Conservation (phyloP, 2,797 vertebrate genomes). For the Novumbra hubbsi region DNA sequence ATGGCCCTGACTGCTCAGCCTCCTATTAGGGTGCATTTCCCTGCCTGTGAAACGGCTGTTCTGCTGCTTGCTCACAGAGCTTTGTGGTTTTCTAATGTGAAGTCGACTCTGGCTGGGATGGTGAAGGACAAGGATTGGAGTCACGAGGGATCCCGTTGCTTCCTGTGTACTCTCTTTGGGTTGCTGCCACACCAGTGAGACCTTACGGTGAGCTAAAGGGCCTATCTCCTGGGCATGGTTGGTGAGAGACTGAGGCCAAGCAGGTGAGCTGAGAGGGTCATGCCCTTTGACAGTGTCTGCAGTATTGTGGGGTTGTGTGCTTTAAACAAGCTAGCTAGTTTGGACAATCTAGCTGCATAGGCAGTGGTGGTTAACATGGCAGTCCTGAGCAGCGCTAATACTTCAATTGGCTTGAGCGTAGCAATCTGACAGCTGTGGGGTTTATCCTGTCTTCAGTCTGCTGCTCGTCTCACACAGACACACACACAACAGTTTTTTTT, state of each 20-base stretch:
- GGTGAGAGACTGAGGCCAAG: neutral
- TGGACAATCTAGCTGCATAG: neutral
- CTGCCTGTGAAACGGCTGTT: slow-evolving; percentile 47
- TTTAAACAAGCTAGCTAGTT: neutral
- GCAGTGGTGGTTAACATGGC: no score
- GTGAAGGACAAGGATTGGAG: slow-evolving; percentile 57
- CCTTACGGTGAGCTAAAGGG: neutral
- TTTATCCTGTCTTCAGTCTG: no score
- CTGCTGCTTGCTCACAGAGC: slow-evolving; percentile 34
- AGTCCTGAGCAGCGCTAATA: no score
- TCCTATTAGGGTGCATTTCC: slow-evolving; percentile 48
- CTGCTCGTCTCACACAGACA: no score
- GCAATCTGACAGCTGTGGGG: no score
- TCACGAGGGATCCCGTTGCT: slow-evolving; percentile 17
- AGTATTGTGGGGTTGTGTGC: neutral
- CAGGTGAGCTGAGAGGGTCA: neutral
- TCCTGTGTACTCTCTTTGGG: neutral
- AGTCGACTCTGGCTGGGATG: slow-evolving; percentile 54
- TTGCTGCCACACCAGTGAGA: neutral
- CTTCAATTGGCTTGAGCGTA: no score
- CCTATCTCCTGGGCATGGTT: neutral
- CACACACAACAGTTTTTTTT: no score
- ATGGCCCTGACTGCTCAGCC: slow-evolving; percentile 11
- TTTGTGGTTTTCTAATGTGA: slow-evolving; percentile 36
- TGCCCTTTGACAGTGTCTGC: neutral